These are phyloP conservation scores for Netelia melanura DNA, from an alignment of 2,888 invertebrate species.

Conservation along the genomic window DNA sequence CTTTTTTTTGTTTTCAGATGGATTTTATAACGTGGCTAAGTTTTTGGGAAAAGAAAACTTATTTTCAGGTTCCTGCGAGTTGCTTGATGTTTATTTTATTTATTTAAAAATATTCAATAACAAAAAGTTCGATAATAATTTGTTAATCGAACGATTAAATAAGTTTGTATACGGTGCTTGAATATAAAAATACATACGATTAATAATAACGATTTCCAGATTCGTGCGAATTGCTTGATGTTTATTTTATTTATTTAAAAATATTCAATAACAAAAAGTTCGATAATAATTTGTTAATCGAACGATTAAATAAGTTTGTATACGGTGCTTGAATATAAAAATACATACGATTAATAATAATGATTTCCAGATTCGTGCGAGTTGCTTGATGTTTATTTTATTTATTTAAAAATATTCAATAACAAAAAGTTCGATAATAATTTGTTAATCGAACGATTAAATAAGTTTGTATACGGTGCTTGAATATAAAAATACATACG, in stretches of 20 bases:
- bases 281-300: slow-evolving; percentile 18
- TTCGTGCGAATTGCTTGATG: neutral
- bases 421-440: slow-evolving; percentile 14
- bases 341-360: too few relatives aligned
- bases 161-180: too few relatives aligned
- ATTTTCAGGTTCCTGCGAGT: neutral
- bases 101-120: slow-evolving; percentile 12
- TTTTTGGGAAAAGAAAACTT: slow-evolving; percentile 19
- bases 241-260: slow-evolving; percentile 24
- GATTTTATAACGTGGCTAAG: neutral
- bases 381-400: slow-evolving; percentile 10
- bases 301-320: too few relatives aligned
- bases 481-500: too few relatives aligned
- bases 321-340: too few relatives aligned
- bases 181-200: too few relatives aligned
- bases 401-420: slow-evolving; percentile 11
- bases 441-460: neutral
- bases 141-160: neutral
- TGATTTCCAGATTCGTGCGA: neutral
- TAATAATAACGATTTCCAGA: too few relatives aligned
- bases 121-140: slow-evolving; percentile 9
- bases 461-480: too few relatives aligned
- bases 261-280: neutral
- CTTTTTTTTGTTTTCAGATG: neutral
- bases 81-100: slow-evolving; percentile 13